Base-by-base conservation (phyloP, 30 jellyfish, hydroid and myxozoan species). In the Sanderia malayensis region DNA sequence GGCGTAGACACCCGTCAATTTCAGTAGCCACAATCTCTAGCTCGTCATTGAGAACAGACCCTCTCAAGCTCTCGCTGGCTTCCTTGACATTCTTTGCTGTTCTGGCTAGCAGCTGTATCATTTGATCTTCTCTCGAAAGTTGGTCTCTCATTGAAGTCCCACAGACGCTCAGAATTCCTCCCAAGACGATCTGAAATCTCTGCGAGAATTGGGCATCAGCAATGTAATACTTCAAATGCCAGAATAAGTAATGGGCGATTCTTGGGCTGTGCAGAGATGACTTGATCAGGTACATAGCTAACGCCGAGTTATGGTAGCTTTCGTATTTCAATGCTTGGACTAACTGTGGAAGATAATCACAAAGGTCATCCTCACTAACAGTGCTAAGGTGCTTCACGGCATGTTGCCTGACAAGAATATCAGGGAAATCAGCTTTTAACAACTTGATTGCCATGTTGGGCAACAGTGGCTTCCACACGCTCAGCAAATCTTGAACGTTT, bases 291-390 rank as follows among this genome's bases (percentile, higher is more conserved):
- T 69, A 90, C 41, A 58, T 73, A 26, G 98, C 95, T 52, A 90
- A 71, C n/a, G 95, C 96, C 18, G 98, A 90, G 28, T 77, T 71
- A 69, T 90, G 98, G 45, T 90, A 90, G 60, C 95, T 72, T 46
- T 90, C 98, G 67, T 83, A 90, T 46, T 90, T 90, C 62, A 90
- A 30, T 9, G 91, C 98, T 70, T 90, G 98, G 2, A 90, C 98
- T 1, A 90, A 77, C 78, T 90, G 96, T 22, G 96, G 98, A 33
- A 90, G 76, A 67, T 66, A 80, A 31, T 83, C 95, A 49, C 94
- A 76, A 0, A 90, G 86, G 58, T 90, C 98, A 61, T 87, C 86
- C 33, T 90, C 96, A 15, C 66, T 60, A 21, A 90, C 71, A 31
- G 44, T 52, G 45, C 76, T 66, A 34, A 90, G 66, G 96, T 95